Base-by-base conservation (phyloP, 2,888 invertebrate species). In the Protula sp. region DNA sequence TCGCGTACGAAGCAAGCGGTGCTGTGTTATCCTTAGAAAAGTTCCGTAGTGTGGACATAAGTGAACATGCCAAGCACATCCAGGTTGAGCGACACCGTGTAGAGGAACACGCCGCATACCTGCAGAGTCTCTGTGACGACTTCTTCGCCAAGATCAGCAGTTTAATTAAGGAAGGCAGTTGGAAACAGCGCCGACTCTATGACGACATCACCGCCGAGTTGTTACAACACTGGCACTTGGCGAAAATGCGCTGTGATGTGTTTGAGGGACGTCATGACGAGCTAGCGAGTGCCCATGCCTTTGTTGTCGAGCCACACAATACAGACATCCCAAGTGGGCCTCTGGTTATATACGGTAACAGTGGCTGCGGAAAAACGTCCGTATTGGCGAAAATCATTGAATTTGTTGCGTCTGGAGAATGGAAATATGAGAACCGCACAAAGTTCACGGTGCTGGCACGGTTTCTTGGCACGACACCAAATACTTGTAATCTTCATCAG, bases 391-490 rank as follows among this genome's bases (percentile, higher is more conserved):
- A 50, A 22, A 5, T 59, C 4, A 4, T 52, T 4, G 30, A 50
- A 24, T 5, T 5, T 50, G 5, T 9, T 50, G 14, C 19, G 5
- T 5, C 14, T 19, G 24, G 24, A 50, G 5, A 5, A 5, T 38
- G 45, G 45, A 9, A 14, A n/a, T 9, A n/a, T 38, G 24, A 5
- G 5, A 5, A 26, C 5, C 14, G 5, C 24, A 50, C 14, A 26
- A 9, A 9, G 4, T 50, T 22, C 24, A 24, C 24, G 14, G 24
- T 24, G 5, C 5, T 50, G 24, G 14, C 56, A 4, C 5, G 59
- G 3, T 59, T 59, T 30, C 55, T 59, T 4, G 59, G 59, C 2
- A 59, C 59, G 2, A 59, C 59, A 4, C 55, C 59, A 5, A 22
- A 24, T 3, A 55, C 59, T 3, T 59, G 55, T 3, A 59, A 59